A percentile compares a stretch with the other conserved stretches of the same genome.
Evolutionary conservation across 2,888 invertebrate species (phyloP).

Genomic region (Tetrapedia diversipes): DNA sequence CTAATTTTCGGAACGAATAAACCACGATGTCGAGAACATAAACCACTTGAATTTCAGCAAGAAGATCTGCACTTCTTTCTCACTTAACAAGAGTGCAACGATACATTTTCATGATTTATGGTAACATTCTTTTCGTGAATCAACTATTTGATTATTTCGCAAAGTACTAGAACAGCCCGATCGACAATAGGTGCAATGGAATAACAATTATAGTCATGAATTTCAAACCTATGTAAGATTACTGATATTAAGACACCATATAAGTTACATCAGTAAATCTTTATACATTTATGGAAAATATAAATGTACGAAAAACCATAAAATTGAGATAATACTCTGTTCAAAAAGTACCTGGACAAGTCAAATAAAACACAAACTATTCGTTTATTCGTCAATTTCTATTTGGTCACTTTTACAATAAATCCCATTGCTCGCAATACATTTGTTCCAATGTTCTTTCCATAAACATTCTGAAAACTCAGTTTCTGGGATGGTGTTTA

Average conservation of each 20-base stretch:
- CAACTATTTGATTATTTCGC: too few relatives aligned
- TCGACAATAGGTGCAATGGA: too few relatives aligned
- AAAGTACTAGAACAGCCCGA: too few relatives aligned
- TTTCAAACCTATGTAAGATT: too few relatives aligned
- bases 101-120: constrained; percentile 38
- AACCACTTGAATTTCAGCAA: constrained; percentile 56
- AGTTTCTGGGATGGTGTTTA: background rate
- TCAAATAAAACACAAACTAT: constrained; percentile 3
- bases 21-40: constrained; percentile 45
- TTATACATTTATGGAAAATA: too few relatives aligned
- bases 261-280: too few relatives aligned
- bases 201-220: too few relatives aligned
- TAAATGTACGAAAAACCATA: too few relatives aligned
- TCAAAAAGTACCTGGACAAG: background rate
- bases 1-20: constrained; percentile 44
- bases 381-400: constrained; percentile 10
- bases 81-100: constrained; percentile 43
- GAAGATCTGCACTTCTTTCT: constrained; percentile 56
- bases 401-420: constrained; percentile 1
- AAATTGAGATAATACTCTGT: background rate
- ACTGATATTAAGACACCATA: too few relatives aligned
- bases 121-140: constrained; percentile 4
- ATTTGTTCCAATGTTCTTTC: background rate
- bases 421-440: background rate
- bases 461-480: constrained; percentile 2